Base-by-base conservation (phyloP, 2,888 invertebrate genomes). In the Ectropis crepuscularia region DNA sequence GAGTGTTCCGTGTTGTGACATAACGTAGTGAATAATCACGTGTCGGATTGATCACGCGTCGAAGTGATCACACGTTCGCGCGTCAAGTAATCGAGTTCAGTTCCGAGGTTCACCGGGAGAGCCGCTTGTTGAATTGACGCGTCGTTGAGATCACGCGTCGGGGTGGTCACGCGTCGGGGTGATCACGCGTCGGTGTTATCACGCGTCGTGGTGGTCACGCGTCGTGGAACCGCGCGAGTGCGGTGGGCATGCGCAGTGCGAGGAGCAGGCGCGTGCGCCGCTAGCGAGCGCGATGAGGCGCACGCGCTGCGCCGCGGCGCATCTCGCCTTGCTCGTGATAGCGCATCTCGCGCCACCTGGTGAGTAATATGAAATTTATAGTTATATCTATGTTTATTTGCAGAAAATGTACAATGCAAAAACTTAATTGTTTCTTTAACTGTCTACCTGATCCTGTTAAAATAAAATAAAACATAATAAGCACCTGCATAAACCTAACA, bases 231-330 rank as follows among this genome's bases (percentile, higher is more conserved):
- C 12, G 70, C 65, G 79, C 58, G 69, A n/a, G 68, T 65, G 65
- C 11, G 57, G 67, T 71, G 71, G 63, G 76, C 69, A 77, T 74
- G 76, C 68, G 79, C 75, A 69, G 81, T 78, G 84, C 75, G 74
- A 73, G 53, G 75, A 53, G 75, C 37, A 57, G 41, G 70, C 64
- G 74, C 67, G 70, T 62, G 67, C 69, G 82, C 82, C 85, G 85
- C 82, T 86, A 86, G 87, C 77, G 75, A 72, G 69, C 80, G 86
- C 77, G 73, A 88, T 86, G 82, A 74, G 76, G 82, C 85, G 87
- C 81, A 82, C 77, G 73, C 83, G 83, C 74, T 71, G 75, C 76
- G 80, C 79, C 70, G 80, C 82, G 77, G 81, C 80, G 77, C 82
- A 76, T 70, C 81, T 86, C 74, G 86, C 85, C 75, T 81, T 89